These are phyloP conservation scores for Sarcophaga caerulescens DNA, from an alignment of 2,888 invertebrate genomes.

Conservation along the genomic window DNA sequence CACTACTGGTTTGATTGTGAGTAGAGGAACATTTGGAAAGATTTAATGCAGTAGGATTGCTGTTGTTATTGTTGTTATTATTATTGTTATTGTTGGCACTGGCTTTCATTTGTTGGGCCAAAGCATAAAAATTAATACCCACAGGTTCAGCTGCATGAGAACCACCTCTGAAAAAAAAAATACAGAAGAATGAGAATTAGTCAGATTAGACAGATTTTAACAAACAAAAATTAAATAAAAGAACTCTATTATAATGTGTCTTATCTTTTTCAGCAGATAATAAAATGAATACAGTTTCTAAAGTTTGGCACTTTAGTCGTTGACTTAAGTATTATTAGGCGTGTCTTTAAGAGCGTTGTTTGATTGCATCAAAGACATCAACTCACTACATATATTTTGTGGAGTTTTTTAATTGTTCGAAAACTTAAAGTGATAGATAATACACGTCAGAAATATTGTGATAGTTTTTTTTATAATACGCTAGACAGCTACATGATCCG, in stretches of 20 bases:
- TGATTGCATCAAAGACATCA: no score
- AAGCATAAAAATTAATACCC: slow-evolving; percentile 74
- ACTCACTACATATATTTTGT: no score
- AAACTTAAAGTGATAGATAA: no score
- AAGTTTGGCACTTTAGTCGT: no score
- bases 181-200: slow-evolving; percentile 8
- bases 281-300: background rate
- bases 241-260: background rate
- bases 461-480: no score
- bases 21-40: slow-evolving; percentile 75
- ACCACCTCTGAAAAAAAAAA: slow-evolving; percentile 73
- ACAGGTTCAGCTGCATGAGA: slow-evolving; percentile 75
- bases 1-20: slow-evolving; percentile 69
- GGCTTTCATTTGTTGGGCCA: slow-evolving; percentile 72
- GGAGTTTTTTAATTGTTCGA: no score
- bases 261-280: no score
- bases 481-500: no score
- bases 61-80: slow-evolving; percentile 70
- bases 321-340: no score
- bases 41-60: slow-evolving; percentile 74
- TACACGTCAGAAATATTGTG: no score
- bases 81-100: slow-evolving; percentile 40
- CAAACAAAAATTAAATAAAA: slow-evolving; percentile 11
- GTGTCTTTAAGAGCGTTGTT: no score
- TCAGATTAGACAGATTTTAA: background rate